These are phyloP conservation scores for Notiomystis cincta DNA, from an alignment of 2,113 vertebrate species.

Conservation along the genomic window DNA sequence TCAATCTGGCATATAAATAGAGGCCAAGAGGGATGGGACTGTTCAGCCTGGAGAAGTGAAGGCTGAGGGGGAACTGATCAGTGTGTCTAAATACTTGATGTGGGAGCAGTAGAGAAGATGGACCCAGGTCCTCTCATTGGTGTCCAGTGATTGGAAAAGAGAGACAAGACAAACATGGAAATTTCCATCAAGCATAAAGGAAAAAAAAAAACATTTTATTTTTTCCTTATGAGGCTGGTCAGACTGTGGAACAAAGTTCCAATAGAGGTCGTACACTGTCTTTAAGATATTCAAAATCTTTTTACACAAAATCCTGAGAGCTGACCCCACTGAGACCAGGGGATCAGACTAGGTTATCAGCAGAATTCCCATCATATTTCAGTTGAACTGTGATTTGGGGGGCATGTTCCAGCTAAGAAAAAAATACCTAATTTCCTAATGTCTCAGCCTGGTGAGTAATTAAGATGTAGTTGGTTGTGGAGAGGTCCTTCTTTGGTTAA, in stretches of 20 bases:
- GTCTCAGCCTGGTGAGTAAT: not conserved
- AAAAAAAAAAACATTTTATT: accelerated
- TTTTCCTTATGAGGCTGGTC: not conserved
- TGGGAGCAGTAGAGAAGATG: not conserved
- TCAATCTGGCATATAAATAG: not conserved
- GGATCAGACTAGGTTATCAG: not conserved
- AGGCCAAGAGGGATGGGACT: not conserved
- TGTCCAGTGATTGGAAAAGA: not conserved
- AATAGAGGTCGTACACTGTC: not conserved
- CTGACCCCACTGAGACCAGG: not conserved
- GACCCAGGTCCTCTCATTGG: not conserved
- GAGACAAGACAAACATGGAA: not conserved
- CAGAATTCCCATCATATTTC: not conserved
- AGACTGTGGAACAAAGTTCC: not conserved
- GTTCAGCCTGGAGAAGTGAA: not conserved
- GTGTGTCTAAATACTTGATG: not conserved
- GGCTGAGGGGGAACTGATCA: not conserved
- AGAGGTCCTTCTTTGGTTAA: not conserved
- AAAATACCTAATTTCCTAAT: not conserved
- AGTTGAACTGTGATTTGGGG: accelerated
- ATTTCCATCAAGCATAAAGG: not conserved
- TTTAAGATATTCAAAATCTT: not conserved
- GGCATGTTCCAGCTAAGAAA: not conserved
- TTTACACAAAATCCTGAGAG: not conserved
- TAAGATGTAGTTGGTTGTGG: not conserved